Evolutionary conservation across 2,888 invertebrate species (phyloP), one percentile per base, ranked within the genome.

Genomic region (Zygaena filipendulae): DNA sequence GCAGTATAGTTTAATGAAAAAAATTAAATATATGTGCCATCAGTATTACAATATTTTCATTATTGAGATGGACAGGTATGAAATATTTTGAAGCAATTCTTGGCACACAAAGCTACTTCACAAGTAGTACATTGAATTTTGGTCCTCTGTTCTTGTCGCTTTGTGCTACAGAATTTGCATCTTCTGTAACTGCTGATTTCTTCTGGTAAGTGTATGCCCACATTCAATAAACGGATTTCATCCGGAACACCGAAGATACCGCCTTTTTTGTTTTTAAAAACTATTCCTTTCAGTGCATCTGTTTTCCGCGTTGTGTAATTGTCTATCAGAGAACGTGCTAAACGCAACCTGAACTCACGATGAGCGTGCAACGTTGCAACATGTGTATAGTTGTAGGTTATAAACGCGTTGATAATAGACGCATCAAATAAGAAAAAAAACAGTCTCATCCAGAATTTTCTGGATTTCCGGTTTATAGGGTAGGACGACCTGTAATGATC

Each of bases 401-500:
- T 43, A 23, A 42, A 45, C 11, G 30, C 23, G 32, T 47, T 47
- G 14, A 42, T 45, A 14, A 43, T 39, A 9, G 40, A 32, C 7
- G 39, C 36, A 42, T 46, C 40, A 16, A 47, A 33, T 25, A 41
- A 28, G 28, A 49, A 56, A 27, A 46, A 45, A 21, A 50, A 42
- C 18, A 56, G 36, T 32, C 50, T 25, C 47, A 49, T 47, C 53
- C 50, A 52, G 27, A 28, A 52, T 38, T 52, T 51, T 24, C 51
- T 20, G 2, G 43, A 53, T 39, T 48, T 54, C 1, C 50, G 35
- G 25, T 30, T 35, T 5, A 51, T 48, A 21, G 49, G 45, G 27
- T 54, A 56, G 2, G 53, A 52, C 1, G 49, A 47, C 23, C 52
- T 40, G 31, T 40, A 53, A 39, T 56, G 52, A 25, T 53, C 50